Conservation (phyloP, 2,797 vertebrate genomes). For the Enteromius paludinosus region DNA sequence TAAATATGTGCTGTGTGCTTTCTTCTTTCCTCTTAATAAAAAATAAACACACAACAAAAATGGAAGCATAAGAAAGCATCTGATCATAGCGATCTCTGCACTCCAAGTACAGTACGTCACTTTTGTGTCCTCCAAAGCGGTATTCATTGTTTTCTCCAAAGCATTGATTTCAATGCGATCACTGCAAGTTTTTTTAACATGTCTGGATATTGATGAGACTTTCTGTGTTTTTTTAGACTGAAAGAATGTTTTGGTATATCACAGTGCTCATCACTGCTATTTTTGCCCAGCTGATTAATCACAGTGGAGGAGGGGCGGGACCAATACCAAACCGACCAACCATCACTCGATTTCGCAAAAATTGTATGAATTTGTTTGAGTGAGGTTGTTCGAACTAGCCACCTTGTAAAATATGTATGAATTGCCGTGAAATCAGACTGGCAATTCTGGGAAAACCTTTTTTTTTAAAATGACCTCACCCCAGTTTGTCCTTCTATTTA, state of each 20-base stretch:
- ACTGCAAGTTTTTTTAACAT: not conserved
- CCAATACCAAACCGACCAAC: not conserved
- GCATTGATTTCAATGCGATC: not conserved
- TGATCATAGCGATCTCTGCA: no score
- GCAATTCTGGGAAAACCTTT: not conserved
- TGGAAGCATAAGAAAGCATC: no score
- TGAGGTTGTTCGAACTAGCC: no score
- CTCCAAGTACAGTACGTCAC: not conserved
- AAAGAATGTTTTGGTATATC: not conserved
- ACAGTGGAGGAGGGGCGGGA: not conserved
- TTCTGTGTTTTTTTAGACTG: not conserved
- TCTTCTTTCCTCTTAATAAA: no score
- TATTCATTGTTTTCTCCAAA: not conserved
- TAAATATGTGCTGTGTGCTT: no score
- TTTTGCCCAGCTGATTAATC: not conserved
- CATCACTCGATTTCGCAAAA: not conserved
- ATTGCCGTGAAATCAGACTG: no score
- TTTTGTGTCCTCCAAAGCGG: not conserved
- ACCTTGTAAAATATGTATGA: no score
- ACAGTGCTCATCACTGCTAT: not conserved
- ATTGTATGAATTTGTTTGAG: no score
- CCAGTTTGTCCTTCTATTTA: not conserved
- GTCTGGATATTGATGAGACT: not conserved
- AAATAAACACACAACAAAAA: no score
- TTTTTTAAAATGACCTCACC: no score